Percentiles rank a stretch among this genome's conserved stretches.
Evolutionary conservation across 2,113 vertebrate species (phyloP).

Genomic region (Jaculus jaculus): DNA sequence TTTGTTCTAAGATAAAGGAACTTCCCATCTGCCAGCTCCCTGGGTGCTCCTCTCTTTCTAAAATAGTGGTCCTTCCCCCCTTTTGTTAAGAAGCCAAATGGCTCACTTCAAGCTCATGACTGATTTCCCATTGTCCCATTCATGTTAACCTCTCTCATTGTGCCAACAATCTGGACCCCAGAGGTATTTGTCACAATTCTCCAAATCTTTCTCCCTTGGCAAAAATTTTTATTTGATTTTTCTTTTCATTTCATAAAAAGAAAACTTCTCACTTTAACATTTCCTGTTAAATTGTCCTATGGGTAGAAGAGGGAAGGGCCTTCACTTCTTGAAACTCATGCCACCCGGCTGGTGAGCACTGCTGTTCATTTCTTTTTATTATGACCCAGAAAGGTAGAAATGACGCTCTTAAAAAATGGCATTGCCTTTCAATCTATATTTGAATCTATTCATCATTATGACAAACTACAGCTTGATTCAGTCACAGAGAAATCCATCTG

Average conservation of each 20-base stretch:
- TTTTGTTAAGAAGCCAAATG: conserved; percentile 70
- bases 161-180: conserved; percentile 47
- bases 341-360: not conserved
- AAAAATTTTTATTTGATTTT: conserved; percentile 73
- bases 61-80: conserved; percentile 56
- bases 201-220: conserved; percentile 65
- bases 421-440: not conserved
- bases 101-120: conserved; percentile 67
- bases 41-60: conserved; percentile 46
- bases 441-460: conserved; percentile 28
- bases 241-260: conserved; percentile 67
- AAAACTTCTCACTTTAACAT: conserved; percentile 56
- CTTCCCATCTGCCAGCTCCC: not conserved
- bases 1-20: conserved; percentile 67
- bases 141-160: conserved; percentile 46
- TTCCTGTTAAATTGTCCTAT: conserved; percentile 63
- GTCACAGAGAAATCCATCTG: not conserved
- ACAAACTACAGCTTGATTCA: conserved; percentile 13
- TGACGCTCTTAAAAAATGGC: not conserved
- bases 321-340: conserved; percentile 54
- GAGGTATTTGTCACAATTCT: conserved; percentile 63
- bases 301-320: conserved; percentile 38
- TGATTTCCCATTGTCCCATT: conserved; percentile 66
- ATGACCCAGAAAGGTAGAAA: conserved; percentile 21
- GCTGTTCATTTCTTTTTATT: conserved; percentile 40